Conservation (phyloP, 2,797 vertebrate species). For the Hippoglossus hippoglossus region DNA sequence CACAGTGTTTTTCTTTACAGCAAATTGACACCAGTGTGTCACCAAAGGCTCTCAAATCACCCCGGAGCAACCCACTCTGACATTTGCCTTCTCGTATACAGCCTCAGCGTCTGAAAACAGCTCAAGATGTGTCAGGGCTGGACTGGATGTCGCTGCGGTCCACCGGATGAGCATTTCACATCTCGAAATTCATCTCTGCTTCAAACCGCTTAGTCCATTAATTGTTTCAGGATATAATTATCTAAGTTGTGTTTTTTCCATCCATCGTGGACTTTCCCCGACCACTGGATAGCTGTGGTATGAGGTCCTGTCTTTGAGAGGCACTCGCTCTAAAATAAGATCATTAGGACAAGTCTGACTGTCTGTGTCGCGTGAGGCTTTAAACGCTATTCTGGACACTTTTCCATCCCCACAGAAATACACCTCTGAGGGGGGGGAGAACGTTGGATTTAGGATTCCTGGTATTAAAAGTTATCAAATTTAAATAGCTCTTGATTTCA, state of each 20-base stretch:
- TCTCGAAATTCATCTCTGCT: constrained; percentile 1
- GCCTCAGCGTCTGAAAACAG: background rate
- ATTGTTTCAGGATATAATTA: constrained; percentile 11
- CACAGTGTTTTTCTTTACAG: background rate
- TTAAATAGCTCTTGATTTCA: background rate
- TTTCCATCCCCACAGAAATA: constrained; percentile 23
- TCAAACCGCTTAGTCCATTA: constrained; percentile 12
- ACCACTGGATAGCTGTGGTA: constrained; percentile 43
- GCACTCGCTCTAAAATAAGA: constrained; percentile 32
- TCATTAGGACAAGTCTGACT: constrained; percentile 17
- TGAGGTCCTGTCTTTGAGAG: constrained; percentile 26
- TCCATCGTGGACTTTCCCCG: constrained; percentile 24
- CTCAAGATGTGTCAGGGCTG: background rate
- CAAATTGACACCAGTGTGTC: too few relatives aligned
- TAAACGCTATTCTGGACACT: constrained; percentile 23
- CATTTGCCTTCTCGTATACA: too few relatives aligned
- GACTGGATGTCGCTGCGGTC: background rate
- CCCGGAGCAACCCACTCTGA: too few relatives aligned
- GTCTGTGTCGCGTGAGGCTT: constrained; percentile 30
- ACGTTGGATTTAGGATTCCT: background rate
- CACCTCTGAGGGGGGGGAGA: background rate
- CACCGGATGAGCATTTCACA: background rate
- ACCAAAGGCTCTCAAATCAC: too few relatives aligned
- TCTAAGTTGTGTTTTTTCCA: constrained; percentile 6
- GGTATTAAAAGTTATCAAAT: constrained; percentile 3